These are phyloP conservation scores for Heterotilapia buettikoferi DNA, from an alignment of 2,113 vertebrate species.

Conservation along the genomic window DNA sequence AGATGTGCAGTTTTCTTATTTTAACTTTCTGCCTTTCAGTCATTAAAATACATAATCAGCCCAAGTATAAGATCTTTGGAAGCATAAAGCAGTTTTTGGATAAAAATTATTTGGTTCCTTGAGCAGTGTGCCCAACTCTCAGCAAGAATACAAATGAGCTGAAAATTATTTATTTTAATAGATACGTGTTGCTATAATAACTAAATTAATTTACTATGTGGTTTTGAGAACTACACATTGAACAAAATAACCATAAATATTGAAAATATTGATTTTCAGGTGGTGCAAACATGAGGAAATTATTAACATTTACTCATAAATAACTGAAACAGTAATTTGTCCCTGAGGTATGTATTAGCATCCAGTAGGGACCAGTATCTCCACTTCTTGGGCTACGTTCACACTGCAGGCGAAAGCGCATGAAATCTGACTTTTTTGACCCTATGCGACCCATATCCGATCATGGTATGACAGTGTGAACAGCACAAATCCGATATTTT, in stretches of 20 bases:
- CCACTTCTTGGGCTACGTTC: not conserved
- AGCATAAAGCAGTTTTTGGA: not conserved
- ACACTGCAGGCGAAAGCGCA: no score
- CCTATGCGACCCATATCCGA: no score
- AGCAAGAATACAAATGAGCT: not conserved
- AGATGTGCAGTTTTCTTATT: not conserved
- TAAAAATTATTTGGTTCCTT: not conserved
- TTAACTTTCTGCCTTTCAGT: not conserved
- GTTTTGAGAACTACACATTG: not conserved
- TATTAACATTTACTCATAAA: not conserved
- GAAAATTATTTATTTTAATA: not conserved
- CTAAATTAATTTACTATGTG: not conserved
- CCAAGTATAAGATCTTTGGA: not conserved
- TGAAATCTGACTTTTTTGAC: no score
- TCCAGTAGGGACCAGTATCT: not conserved
- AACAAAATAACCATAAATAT: not conserved
- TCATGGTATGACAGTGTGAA: no score
- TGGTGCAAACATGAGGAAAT: not conserved
- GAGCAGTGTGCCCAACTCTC: not conserved
- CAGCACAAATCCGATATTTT: no score
- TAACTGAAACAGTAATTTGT: not conserved
- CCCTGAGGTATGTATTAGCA: slow-evolving; percentile 42
- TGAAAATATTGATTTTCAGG: not conserved
- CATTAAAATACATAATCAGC: not conserved
- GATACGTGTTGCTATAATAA: not conserved